Evolutionary conservation across 2,888 invertebrate species (phyloP), one percentile per base, ranked within the genome.

Genomic region (Drosophila maculinotata): DNA sequence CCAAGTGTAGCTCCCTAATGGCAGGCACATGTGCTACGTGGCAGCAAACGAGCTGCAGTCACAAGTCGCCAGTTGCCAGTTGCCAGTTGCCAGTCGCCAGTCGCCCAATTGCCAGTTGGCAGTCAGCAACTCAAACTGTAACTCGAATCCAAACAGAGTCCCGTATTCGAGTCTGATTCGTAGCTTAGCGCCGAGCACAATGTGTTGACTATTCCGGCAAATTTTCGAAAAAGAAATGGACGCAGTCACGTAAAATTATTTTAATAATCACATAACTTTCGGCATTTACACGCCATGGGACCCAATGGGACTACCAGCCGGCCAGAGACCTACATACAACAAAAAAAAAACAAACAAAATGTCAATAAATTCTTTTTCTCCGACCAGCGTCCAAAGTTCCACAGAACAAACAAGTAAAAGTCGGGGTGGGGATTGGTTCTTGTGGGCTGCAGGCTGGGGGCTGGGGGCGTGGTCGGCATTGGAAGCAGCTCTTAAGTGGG

Each of bases 211-310:
- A 58, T 49, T 44, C 67, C 23, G 48, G 54, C 58, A 69, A 78
- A 75, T 77, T 79, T 74, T 73, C 70, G 74, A 80, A 45, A 52
- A 84, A 80, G 87, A 81, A 82, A 79, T 87, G 82, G 85, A 76
- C 82, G 85, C 87, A 87, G 82, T 83, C 82, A 83, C 82, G 82
- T 87, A 83, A 83, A 83, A 87, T 83, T 83, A 83, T 83, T 83
- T 83, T 83, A 83, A 83, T 83, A 83, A 83, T 83, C 82, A 83
- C 82, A 83, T 83, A 83, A 83, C 82, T 83, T 83, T 83, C 78
- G 87, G 87, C 82, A 87, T 87, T 87, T 87, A 83, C 85, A 83
- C 79, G 85, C 82, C 76, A 49, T 73, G 74, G 79, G 60, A 63
- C 59, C 79, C 82, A 63, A 65, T 69, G 82, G 84, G 78, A 76